Evolutionary conservation across 2,888 invertebrate genomes (phyloP).

Genomic region (Tillus elongatus): DNA sequence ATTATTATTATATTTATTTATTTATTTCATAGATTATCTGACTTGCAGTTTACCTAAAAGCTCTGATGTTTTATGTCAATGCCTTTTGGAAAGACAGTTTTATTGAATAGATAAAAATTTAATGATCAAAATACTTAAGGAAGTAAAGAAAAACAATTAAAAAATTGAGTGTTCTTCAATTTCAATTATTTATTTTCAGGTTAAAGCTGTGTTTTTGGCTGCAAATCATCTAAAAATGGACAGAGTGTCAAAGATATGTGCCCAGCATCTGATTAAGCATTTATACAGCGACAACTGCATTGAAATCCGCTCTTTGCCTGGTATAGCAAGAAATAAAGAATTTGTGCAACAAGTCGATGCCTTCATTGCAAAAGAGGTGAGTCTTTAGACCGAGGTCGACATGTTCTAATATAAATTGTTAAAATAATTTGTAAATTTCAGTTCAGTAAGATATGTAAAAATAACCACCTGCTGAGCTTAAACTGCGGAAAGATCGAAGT

Average conservation of each 20-base stretch:
- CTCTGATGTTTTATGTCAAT: no score
- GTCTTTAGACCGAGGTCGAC: no score
- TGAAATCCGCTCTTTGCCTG: constrained; percentile 52
- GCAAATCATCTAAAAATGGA: constrained; percentile 71
- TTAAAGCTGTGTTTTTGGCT: constrained; percentile 71
- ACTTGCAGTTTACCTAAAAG: no score
- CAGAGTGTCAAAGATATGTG: constrained; percentile 62
- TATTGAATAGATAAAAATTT: no score
- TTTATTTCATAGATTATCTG: no score
- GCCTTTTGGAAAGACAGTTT: no score
- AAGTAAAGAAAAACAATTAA: no score
- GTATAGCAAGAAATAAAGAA: constrained; percentile 48
- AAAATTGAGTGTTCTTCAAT: no score
- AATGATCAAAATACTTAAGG: no score
- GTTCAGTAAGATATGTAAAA: constrained; percentile 57
- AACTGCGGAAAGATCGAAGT: constrained; percentile 65
- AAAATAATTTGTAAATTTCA: constrained; percentile 31
- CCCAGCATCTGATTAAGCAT: constrained; percentile 56
- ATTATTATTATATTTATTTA: no score
- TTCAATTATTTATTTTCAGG: constrained; percentile 35
- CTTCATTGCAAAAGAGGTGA: constrained; percentile 61
- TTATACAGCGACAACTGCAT: constrained; percentile 53
- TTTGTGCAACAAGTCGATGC: constrained; percentile 58
- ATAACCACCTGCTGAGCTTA: constrained; percentile 54
- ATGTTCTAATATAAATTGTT: background rate